Base-by-base conservation (phyloP, 2,113 vertebrate genomes). In the Phalacrocorax brasilianus region DNA sequence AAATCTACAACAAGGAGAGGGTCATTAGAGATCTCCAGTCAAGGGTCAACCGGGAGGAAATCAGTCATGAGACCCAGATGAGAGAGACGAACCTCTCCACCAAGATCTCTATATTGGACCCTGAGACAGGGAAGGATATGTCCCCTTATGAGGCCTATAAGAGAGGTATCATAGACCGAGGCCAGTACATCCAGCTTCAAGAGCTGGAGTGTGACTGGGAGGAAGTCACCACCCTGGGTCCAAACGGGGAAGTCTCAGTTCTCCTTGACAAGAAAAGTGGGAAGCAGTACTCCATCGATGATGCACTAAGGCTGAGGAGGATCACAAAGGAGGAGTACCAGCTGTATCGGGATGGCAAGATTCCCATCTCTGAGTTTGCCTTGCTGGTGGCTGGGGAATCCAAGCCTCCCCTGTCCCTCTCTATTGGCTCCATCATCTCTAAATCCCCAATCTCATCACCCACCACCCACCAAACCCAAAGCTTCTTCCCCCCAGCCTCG, bases 151-250 rank as follows among this genome's bases (percentile, higher is more conserved):
- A 99, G 86, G 99, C 99, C 75, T 99, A 99, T 87, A 95, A 98
- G 90, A 96, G 97, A 93, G 99, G 99, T 38, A 96, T 99, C 91
- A 99, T 99, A 50, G 99, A 99, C 94, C 98, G 99, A 15, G 88
- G 92, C 66, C 99, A 99, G 97, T 99, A 99, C 95, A 98, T 99
- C 49, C 98, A 99, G 81, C 97, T 99, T 84, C 98, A 99, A 93
- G 99, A 99, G 95, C 97, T 99, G 24, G 99, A 99, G 93, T 99
- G 99, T 50, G 99, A 99, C 96, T 99, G 99, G 96, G 99, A 99
- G 90, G 99, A 99, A 95, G 93, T 99, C 26, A 99, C 99, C 38
- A 99, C 98, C 47, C 80, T 95, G 35, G 99, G 99, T 30, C 98
- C 98, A 40, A 98, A 98, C 0, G 99, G 99, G 9, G 99, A 99